phyloP scores from a whole-genome alignment of 2,888 invertebrate species.

The Lumbricus terrestris region DNA sequence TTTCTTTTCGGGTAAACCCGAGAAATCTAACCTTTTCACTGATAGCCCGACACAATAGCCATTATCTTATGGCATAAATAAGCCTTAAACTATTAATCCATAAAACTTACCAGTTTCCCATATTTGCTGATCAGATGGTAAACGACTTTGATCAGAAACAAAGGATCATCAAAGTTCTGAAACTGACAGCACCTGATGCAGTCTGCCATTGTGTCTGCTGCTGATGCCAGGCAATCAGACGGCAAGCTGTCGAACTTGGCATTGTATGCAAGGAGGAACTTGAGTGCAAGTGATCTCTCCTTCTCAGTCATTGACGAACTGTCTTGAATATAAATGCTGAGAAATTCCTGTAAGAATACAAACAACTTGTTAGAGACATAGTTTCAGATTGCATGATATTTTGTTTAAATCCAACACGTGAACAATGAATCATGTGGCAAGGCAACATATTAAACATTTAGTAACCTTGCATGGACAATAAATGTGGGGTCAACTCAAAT shows the following conservation, averaged over 20 bases:
- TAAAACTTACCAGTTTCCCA: neutral
- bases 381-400: no score
- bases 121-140: conserved; percentile 6
- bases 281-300: neutral
- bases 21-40: no score
- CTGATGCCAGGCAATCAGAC: neutral
- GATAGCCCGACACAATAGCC: no score
- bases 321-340: neutral
- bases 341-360: neutral
- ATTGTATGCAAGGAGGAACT: neutral
- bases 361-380: neutral
- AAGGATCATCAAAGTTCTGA: neutral
- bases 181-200: conserved; percentile 10
- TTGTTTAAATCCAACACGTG: no score
- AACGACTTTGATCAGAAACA: neutral
- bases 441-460: no score
- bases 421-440: no score
- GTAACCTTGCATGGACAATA: no score
- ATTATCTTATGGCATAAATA: neutral
- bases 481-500: no score
- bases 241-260: neutral
- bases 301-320: neutral
- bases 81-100: neutral
- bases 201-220: neutral
- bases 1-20: no score